phyloP scores from a whole-genome alignment of 2,113 vertebrate genomes.

The Mesoclemmys tuberculata region DNA sequence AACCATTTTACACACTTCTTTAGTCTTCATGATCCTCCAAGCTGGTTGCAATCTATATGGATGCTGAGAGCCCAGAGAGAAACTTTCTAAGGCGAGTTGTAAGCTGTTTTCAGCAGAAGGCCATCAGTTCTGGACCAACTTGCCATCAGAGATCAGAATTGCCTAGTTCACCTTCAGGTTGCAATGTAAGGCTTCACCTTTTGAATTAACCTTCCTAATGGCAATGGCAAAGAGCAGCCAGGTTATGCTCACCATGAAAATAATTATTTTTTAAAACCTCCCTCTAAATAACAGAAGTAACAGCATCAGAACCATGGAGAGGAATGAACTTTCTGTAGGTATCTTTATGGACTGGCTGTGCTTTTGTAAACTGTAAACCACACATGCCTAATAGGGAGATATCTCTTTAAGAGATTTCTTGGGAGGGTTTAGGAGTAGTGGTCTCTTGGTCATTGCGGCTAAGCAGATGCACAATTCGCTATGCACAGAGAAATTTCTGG shows the following conservation, averaged over 20 bases:
- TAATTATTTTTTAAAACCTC: too few species aligned
- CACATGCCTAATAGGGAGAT: too few species aligned
- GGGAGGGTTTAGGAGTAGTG: too few species aligned
- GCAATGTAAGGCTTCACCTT: neutral
- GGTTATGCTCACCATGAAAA: neutral
- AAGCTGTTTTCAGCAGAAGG: neutral
- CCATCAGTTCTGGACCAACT: neutral
- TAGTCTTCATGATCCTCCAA: neutral
- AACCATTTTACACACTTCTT: neutral
- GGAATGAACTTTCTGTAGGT: too few species aligned
- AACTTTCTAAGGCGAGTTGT: neutral
- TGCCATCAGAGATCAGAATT: neutral
- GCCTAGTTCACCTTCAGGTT: neutral
- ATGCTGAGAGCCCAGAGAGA: neutral
- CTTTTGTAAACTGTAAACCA: too few species aligned
- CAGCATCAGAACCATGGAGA: too few species aligned
- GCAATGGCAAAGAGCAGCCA: neutral
- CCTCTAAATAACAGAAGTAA: too few species aligned
- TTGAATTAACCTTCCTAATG: neutral
- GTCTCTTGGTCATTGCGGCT: too few species aligned
- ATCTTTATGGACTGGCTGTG: too few species aligned
- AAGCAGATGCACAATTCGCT: too few species aligned
- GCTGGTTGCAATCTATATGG: rapidly evolving
- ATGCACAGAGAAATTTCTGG: too few species aligned
- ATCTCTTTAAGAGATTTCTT: too few species aligned